Evolutionary conservation across 2,113 vertebrate species (phyloP).

Genomic region (pig (Sus scrofa)): DNA sequence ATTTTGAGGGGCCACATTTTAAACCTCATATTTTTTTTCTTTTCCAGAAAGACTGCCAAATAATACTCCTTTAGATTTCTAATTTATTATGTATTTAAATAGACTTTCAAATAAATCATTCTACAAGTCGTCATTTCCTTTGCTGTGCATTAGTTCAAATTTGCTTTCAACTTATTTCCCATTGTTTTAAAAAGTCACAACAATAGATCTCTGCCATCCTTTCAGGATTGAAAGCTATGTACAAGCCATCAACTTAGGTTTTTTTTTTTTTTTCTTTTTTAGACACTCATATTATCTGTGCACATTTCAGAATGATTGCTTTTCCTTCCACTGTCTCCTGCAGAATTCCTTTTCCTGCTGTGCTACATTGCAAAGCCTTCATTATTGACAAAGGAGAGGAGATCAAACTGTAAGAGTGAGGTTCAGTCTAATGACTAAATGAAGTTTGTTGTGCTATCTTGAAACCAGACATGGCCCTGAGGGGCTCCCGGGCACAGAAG

Average conservation of each 20-base stretch:
- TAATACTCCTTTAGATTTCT: conserved; percentile 35
- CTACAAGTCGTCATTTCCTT: neutral
- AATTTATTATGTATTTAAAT: conserved; percentile 27
- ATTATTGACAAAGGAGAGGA: neutral
- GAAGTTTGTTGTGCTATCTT: neutral
- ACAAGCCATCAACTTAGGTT: neutral
- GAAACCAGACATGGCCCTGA: no score
- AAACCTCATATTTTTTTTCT: neutral
- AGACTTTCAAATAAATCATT: conserved; percentile 31
- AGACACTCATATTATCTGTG: neutral
- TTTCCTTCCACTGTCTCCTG: neutral
- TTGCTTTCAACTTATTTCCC: conserved; percentile 38
- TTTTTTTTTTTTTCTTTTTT: neutral
- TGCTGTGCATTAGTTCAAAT: conserved; percentile 3
- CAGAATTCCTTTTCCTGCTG: neutral
- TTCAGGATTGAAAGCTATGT: neutral
- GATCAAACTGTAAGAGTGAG: neutral
- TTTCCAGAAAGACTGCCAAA: neutral
- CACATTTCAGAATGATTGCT: neutral
- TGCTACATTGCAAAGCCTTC: neutral
- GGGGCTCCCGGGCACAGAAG: no score
- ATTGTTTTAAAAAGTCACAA: neutral
- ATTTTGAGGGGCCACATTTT: neutral
- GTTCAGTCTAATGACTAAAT: neutral
- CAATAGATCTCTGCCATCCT: neutral